Evolutionary conservation across 2,888 invertebrate species (phyloP).

Genomic region (Seira sanloemensis): DNA sequence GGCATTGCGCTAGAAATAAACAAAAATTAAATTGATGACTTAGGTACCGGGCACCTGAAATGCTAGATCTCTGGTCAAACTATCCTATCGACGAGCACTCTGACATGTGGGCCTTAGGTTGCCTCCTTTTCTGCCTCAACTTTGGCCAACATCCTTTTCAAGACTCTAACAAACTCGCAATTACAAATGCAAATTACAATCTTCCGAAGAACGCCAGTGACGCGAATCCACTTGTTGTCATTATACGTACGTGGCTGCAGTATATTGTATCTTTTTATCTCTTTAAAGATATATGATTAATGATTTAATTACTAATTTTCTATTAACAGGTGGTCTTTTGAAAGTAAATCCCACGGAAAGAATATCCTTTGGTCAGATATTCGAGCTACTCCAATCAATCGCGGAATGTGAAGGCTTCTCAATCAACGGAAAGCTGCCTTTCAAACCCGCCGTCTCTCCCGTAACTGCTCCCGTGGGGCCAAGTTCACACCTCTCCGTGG

Average conservation of each 20-base stretch:
- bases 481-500: slow-evolving; percentile 14
- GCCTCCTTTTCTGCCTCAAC: slow-evolving; percentile 93
- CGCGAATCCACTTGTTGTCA: slow-evolving; percentile 90
- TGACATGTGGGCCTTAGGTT: slow-evolving; percentile 98
- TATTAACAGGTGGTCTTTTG: slow-evolving; percentile 83
- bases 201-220: slow-evolving; percentile 88
- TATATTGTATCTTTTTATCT: neutral
- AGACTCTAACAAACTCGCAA: slow-evolving; percentile 93
- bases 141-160: slow-evolving; percentile 98
- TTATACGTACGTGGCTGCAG: slow-evolving; percentile 85
- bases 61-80: slow-evolving; percentile 98
- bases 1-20: slow-evolving; percentile 77
- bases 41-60: slow-evolving; percentile 97
- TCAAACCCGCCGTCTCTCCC: slow-evolving; percentile 53
- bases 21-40: neutral
- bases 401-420: slow-evolving; percentile 90
- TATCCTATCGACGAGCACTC: slow-evolving; percentile 92
- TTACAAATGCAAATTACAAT: slow-evolving; percentile 96
- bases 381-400: slow-evolving; percentile 91
- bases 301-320: slow-evolving; percentile 4
- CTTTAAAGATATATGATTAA: neutral
- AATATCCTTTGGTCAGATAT: slow-evolving; percentile 85
- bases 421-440: slow-evolving; percentile 84
- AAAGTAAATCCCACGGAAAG: slow-evolving; percentile 89
- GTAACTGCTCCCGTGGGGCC: slow-evolving; percentile 5